Evolutionary conservation across 2,797 vertebrate genomes (phyloP), one percentile per base, ranked within the genome.

Genomic region (Sarcophilus harrisii): DNA sequence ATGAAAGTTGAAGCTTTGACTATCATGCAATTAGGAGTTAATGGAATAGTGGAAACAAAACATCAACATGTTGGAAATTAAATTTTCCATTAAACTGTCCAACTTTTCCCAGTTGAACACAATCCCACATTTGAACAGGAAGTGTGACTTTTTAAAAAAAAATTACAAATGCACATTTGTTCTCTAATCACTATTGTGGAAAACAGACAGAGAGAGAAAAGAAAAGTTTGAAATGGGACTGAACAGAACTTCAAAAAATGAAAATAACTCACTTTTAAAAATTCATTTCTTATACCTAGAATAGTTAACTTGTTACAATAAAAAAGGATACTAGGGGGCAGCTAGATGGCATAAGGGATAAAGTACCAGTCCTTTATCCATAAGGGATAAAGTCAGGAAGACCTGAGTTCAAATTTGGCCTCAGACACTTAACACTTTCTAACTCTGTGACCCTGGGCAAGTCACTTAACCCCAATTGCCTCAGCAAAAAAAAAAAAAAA

Each of bases 21-120:
- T 38, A 27, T 32, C 49, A 91, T 2, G 21, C 89, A 92, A 38
- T 27, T n/a, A 52, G 91, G 73, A 60, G 89, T 45, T 11, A 60
- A 91, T 0, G 29, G 93, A 81, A 90, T 10, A 8, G 0, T 90
- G 92, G 94, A 95, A 94, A 92, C 92, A 95, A 93, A 97, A 96
- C 96, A 97, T 38, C 5, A 11, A 13, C 38, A 87, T 11, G 24
- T 12, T 3, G 32, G 91, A 90, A 87, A 90, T 57, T 49, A 90
- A 57, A 60, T 57, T 93, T 93, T 97, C 94, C 97, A 93, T 0
- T 0, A 92, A 27, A 92, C 45, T 0, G 0, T 94, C 91, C 90
- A 95, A 90, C 90, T 58, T 60, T 12, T 49, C 57, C 93, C 45
- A 91, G 30, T 94, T 96, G 12, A 11, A 59, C 0, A 90, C 52